phyloP scores from a whole-genome alignment of 2,888 invertebrate genomes.

The Ennomos fuscantarius region DNA sequence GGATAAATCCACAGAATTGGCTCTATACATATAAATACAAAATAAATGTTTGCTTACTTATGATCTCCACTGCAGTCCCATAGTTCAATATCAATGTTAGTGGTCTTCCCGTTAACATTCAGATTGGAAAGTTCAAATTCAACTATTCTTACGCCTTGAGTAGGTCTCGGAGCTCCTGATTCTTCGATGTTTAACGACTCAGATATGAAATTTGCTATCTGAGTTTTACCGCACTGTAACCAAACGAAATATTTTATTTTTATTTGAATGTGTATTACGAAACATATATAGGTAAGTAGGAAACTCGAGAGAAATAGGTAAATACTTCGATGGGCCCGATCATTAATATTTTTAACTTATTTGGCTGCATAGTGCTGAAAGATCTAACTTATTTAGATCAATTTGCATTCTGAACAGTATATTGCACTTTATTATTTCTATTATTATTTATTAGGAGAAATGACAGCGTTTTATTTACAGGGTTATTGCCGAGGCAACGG shows the following conservation, averaged over 20 bases:
- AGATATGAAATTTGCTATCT: slow-evolving; percentile 89
- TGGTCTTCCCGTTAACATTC: slow-evolving; percentile 82
- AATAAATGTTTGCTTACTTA: slow-evolving; percentile 75
- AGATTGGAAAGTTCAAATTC: slow-evolving; percentile 90
- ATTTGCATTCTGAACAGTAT: not conserved
- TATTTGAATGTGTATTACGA: slow-evolving; percentile 5
- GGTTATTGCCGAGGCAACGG: slow-evolving; percentile 28
- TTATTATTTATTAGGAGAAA: not conserved
- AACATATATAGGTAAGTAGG: slow-evolving; percentile 6
- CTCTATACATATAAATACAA: too few relatives aligned
- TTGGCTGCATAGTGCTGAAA: slow-evolving; percentile 60
- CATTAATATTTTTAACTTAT: slow-evolving; percentile 84
- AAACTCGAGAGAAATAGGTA: slow-evolving; percentile 11
- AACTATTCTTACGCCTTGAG: slow-evolving; percentile 90
- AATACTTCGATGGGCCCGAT: slow-evolving; percentile 84
- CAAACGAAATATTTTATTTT: slow-evolving; percentile 22
- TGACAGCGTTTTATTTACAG: slow-evolving; percentile 27
- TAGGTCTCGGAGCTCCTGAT: slow-evolving; percentile 86
- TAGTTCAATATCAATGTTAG: slow-evolving; percentile 89
- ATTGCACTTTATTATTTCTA: too few relatives aligned
- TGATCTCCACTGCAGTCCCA: slow-evolving; percentile 93
- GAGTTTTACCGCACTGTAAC: slow-evolving; percentile 89
- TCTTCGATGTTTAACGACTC: slow-evolving; percentile 87
- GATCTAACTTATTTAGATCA: not conserved
- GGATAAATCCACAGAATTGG: too few relatives aligned